phyloP scores from a whole-genome alignment of 2,797 vertebrate species.

The Phrynocephalus guinanensis region DNA sequence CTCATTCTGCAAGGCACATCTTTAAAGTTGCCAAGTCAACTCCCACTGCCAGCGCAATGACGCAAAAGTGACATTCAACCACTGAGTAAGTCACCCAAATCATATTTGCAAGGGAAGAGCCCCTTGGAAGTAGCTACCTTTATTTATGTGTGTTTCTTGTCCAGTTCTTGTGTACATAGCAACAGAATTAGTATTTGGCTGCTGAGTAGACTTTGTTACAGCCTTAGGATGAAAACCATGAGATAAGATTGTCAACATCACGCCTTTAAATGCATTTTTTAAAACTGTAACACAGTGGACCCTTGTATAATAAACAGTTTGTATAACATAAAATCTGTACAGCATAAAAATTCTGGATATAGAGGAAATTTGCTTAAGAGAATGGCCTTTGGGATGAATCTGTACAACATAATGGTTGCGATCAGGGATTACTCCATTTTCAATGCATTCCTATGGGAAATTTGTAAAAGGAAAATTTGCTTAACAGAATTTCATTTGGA shows the following conservation, averaged over 20 bases:
- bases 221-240: background rate
- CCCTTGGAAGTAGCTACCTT: background rate
- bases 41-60: background rate
- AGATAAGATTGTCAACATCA: accelerated
- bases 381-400: too few relatives aligned
- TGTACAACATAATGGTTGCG: too few relatives aligned
- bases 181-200: slow-evolving; percentile 24
- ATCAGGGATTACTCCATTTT: too few relatives aligned
- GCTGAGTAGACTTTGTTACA: slow-evolving; percentile 7
- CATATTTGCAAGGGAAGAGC: background rate
- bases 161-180: slow-evolving; percentile 28
- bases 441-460: too few relatives aligned
- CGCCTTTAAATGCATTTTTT: background rate
- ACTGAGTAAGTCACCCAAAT: background rate
- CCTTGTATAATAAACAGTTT: too few relatives aligned
- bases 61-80: background rate
- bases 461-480: too few relatives aligned
- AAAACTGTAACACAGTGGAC: background rate
- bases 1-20: background rate
- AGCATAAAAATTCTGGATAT: too few relatives aligned
- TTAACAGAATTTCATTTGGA: too few relatives aligned
- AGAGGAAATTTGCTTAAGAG: too few relatives aligned
- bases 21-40: background rate
- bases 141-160: slow-evolving; percentile 13
- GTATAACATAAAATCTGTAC: too few relatives aligned